Percentiles rank a stretch among this genome's conserved stretches.
These are phyloP conservation scores for Andrena flavipes DNA, from an alignment of 2,888 invertebrate species.

Conservation along the genomic window DNA sequence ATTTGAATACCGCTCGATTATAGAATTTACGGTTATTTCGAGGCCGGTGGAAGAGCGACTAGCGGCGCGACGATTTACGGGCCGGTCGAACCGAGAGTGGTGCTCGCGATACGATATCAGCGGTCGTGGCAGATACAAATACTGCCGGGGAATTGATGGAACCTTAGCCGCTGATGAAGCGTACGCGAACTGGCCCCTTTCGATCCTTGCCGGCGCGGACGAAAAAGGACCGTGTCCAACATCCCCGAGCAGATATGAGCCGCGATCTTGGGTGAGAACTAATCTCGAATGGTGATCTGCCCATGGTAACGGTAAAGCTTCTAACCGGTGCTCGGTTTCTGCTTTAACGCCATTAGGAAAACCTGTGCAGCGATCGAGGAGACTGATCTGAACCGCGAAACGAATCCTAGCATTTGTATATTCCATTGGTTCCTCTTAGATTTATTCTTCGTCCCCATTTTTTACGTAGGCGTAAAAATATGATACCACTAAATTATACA, in stretches of 20 bases:
- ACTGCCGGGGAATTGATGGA: conserved; percentile 41
- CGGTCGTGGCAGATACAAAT: conserved; percentile 33
- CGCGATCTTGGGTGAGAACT: conserved; percentile 71
- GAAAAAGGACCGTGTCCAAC: conserved; percentile 34
- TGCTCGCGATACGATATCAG: conserved; percentile 43
- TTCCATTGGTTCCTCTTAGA: too few relatives aligned
- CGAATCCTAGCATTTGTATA: neutral
- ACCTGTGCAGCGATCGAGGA: conserved; percentile 21
- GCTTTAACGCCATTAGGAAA: conserved; percentile 52
- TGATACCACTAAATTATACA: too few relatives aligned
- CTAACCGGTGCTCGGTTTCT: conserved; percentile 62
- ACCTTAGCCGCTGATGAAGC: conserved; percentile 47
- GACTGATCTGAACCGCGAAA: conserved; percentile 14
- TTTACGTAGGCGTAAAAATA: too few relatives aligned
- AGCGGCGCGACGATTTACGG: conserved; percentile 29
- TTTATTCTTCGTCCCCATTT: too few relatives aligned
- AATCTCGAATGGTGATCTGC: conserved; percentile 78
- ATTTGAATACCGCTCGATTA: conserved; percentile 40
- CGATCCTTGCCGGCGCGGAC: conserved; percentile 27
- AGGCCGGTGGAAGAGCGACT: conserved; percentile 32
- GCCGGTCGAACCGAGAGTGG: conserved; percentile 1
- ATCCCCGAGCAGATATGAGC: conserved; percentile 46
- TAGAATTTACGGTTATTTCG: conserved; percentile 41
- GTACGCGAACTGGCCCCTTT: conserved; percentile 48
- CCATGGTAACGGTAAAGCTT: conserved; percentile 81